Evolutionary conservation across 2,888 invertebrate genomes (phyloP).

Genomic region (Troilus luridus): DNA sequence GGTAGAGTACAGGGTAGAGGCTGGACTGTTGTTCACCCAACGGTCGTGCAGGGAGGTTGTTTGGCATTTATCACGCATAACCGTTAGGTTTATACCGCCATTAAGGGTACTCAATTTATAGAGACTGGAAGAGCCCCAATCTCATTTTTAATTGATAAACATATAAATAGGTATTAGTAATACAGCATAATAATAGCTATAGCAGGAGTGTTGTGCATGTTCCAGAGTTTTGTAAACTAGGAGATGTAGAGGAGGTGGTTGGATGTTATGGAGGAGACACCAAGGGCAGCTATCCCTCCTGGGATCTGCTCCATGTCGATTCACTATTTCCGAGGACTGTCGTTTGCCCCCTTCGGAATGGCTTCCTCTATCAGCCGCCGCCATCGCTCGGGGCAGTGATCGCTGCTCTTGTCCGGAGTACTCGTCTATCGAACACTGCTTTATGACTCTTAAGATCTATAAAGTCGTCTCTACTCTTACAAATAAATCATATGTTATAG

Average conservation of each 20-base stretch:
- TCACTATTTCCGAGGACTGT: background rate
- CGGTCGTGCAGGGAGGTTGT: too few relatives aligned
- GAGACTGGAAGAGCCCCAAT: too few relatives aligned
- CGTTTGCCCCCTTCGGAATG: background rate
- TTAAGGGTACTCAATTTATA: too few relatives aligned
- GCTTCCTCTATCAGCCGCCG: background rate
- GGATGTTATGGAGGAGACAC: background rate
- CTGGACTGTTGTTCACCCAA: too few relatives aligned
- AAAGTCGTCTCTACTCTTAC: background rate
- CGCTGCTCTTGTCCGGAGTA: background rate
- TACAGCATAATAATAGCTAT: too few relatives aligned
- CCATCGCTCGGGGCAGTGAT: background rate
- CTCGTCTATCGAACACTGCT: background rate
- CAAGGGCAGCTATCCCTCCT: background rate
- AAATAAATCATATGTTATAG: slow-evolving; percentile 7
- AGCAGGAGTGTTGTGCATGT: background rate
- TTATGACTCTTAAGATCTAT: background rate
- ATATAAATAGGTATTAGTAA: too few relatives aligned
- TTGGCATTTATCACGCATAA: too few relatives aligned
- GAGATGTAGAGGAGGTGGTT: background rate
- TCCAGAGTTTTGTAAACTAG: background rate
- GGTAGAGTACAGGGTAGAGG: too few relatives aligned
- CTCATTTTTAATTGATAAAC: too few relatives aligned
- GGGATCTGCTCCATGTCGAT: slow-evolving; percentile 22
- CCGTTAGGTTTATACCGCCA: too few relatives aligned